Conservation (phyloP, 2,888 invertebrate genomes). For the Rhodophaea formosa region DNA sequence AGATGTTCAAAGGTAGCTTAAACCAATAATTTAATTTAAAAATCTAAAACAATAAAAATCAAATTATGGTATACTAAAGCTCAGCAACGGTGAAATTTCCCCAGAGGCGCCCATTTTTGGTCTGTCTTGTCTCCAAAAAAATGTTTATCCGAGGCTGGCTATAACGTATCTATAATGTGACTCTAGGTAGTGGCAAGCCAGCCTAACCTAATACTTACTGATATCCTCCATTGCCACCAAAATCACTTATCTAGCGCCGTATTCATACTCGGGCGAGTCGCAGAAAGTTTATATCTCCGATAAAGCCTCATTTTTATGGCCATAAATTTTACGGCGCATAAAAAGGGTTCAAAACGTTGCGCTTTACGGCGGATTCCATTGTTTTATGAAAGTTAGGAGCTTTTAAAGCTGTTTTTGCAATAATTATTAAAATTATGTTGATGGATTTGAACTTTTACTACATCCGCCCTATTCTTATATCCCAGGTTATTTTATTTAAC, state of each 20-base stretch:
- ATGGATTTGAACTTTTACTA: neutral
- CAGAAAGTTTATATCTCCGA: conserved; percentile 22
- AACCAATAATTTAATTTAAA: too few species aligned
- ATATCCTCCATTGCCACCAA: neutral
- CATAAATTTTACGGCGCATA: conserved; percentile 24
- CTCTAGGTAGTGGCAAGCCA: too few species aligned
- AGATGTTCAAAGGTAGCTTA: too few species aligned
- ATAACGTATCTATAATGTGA: too few species aligned
- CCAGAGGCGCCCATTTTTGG: too few species aligned
- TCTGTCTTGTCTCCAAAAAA: too few species aligned
- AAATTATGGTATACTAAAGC: too few species aligned
- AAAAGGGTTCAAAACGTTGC: conserved; percentile 24
- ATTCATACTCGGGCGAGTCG: conserved; percentile 9
- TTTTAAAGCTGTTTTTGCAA: conserved; percentile 14
- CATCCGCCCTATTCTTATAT: neutral
- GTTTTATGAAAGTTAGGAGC: conserved; percentile 14
- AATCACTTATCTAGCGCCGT: conserved; percentile 2
- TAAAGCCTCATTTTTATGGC: conserved; percentile 23
- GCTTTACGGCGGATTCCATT: conserved; percentile 9
- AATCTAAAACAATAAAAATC: too few species aligned
- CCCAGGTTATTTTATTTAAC: too few species aligned
- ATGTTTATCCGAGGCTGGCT: too few species aligned
- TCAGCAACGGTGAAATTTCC: too few species aligned
- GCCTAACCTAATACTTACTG: too few species aligned
- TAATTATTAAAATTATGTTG: conserved; percentile 3